Evolutionary conservation across 2,113 vertebrate species (phyloP).

Genomic region (Ophiodon elongatus): DNA sequence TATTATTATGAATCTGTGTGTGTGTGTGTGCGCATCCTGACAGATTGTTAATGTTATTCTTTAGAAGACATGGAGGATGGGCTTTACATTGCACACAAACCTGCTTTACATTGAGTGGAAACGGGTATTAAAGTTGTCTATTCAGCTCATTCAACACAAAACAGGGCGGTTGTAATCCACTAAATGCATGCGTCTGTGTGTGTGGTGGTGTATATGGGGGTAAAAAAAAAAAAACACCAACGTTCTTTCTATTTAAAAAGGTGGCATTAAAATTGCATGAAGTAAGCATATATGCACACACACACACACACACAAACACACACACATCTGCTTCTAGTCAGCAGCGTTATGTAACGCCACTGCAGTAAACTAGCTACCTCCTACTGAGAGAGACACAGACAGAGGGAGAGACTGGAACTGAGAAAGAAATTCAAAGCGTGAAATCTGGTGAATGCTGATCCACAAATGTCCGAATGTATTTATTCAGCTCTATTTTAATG

Average conservation of each 20-base stretch:
- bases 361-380: slow-evolving; percentile 67
- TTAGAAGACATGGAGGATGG: not conserved
- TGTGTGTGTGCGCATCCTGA: not conserved
- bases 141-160: slow-evolving; percentile 13
- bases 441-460: slow-evolving; percentile 1
- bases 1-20: not conserved
- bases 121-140: slow-evolving; percentile 1
- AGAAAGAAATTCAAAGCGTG: not conserved
- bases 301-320: slow-evolving; percentile 51
- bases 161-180: not conserved
- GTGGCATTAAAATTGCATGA: slow-evolving; percentile 72
- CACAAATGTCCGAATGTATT: slow-evolving; percentile 2
- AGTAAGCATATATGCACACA: slow-evolving; percentile 42
- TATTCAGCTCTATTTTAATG: not conserved
- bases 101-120: slow-evolving; percentile 18
- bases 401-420: slow-evolving; percentile 11
- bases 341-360: slow-evolving; percentile 76
- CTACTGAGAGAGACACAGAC: slow-evolving; percentile 21
- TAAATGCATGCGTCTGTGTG: not conserved
- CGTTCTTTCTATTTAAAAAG: slow-evolving; percentile 21
- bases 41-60: not conserved
- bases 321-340: slow-evolving; percentile 51
- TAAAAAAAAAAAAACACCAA: not conserved
- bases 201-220: no score
- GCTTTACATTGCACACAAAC: not conserved